Evolutionary conservation across 2,888 invertebrate genomes (phyloP), one percentile per base, ranked within the genome.

Genomic region (Cephus nigrinus): DNA sequence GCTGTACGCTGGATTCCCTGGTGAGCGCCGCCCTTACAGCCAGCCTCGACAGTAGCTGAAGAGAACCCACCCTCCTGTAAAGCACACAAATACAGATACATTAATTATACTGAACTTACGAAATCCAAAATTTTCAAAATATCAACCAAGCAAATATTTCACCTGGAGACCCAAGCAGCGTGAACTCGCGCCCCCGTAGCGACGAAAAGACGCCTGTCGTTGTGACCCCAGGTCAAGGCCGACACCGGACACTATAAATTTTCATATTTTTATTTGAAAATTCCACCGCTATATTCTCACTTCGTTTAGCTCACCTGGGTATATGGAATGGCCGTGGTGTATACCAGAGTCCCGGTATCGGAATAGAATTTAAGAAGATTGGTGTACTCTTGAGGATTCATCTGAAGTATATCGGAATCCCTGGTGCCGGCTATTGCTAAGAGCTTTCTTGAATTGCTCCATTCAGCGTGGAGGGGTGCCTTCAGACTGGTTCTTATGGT

Each of bases 191-290:
- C 96, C 23, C 99, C 99, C 4, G 97, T 97, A 5, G 97, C 97
- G 80, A 99, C 95, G 92, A 99, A 99, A 84, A 99, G 93, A 36
- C 99, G 94, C 85, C 97, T 96, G 90, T 99, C 99, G 91, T 98
- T 98, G 93, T 99, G 99, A 36, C 98, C 99, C 99, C 99, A 99
- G 12, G 99, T 99, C 88, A 99, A 93, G 1, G 98, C 98, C 75
- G 98, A 96, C 76, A 99, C 97, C 9, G 96, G 95, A 83, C 96
- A 94, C 96, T 96, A 88, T 77, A 91, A 92, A 68, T 40, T 15
- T 15, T 40, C 0, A 40, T 15, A 40, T 40, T 40, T 40, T 40
- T 15, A 15, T 5, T 15, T 15, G 5, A 40, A 40, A 5, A 15
- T 40, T 40, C 0, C 1, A 15, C 2, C 5, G 4, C 15, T 2